Evolutionary conservation across 2,113 vertebrate species (phyloP), one percentile per base, ranked within the genome.

Genomic region (Anhinga anhinga): DNA sequence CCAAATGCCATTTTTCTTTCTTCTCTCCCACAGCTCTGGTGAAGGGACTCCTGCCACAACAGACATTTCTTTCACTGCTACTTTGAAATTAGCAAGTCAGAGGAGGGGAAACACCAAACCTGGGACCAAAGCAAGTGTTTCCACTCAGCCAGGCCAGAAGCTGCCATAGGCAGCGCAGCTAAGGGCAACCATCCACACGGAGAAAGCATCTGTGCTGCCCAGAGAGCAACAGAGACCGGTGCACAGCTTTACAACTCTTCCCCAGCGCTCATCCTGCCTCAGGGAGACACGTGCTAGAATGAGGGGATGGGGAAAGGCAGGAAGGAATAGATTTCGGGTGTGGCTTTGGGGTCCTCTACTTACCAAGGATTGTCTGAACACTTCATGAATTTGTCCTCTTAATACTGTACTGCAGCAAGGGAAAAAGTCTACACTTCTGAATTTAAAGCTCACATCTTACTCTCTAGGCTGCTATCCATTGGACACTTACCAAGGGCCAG

Each of bases 151-250:
- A 44, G 71, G 14, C 11, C 77, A 83, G 55, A 45, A 40, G 18
- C 3, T 77, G 40, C 15, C 29, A 12, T 22, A 52, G 2, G 49
- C 29, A 93, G 20, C 27, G 8, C 21, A 56, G 18, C 12, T 45
- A 10, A 47, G 38, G 76, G 61, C 17, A 42, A 5, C 8, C 10
- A 4, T 0, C 1, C 26, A 34, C 29, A 44, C 9, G 12, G 42
- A 79, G 84, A 32, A 47, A 58, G 26, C 26, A 14, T 69, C n/a
- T 38, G n/a, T 63, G 32, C 27, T 52, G n/a, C 34, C 21, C 62
- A 25, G 32, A 4, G 58, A 80, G 86, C 49, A 80, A 5, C 12
- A 42, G 11, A 9, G 26, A 32, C 13, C 1, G 1, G 26, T 16
- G 13, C 44, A 34, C 9, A 55, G 55, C 36, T 8, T 11, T 22